Evolutionary conservation across 2,888 invertebrate genomes (phyloP).

Genomic region (Cheilosia vulpina): DNA sequence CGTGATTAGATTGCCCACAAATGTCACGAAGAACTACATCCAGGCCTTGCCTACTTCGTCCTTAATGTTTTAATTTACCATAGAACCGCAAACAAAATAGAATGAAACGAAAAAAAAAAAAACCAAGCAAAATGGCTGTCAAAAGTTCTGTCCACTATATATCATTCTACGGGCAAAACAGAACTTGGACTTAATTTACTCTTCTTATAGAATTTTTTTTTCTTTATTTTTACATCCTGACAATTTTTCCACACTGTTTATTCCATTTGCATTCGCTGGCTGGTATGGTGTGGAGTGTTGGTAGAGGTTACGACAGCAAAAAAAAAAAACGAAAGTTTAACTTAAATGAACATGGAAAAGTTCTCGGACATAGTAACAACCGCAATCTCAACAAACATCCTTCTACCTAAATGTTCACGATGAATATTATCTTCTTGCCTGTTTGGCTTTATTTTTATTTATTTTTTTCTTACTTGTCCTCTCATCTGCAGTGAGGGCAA

Average conservation of each 20-base stretch:
- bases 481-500: background rate
- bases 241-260: conserved; percentile 62
- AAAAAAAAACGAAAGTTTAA: conserved; percentile 58
- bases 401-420: conserved; percentile 63
- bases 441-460: background rate
- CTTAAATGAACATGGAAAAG: conserved; percentile 72
- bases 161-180: conserved; percentile 65
- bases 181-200: conserved; percentile 63
- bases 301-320: conserved; percentile 4
- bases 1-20: conserved; percentile 53
- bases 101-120: conserved; percentile 6
- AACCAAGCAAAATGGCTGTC: conserved; percentile 48
- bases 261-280: conserved; percentile 62
- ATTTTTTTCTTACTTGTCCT: background rate
- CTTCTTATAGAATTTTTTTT: conserved; percentile 26
- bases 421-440: conserved; percentile 55
- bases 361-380: conserved; percentile 68
- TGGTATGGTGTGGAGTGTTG: background rate
- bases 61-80: conserved; percentile 68
- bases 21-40: conserved; percentile 28
- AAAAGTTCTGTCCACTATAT: conserved; percentile 70
- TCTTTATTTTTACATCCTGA: conserved; percentile 13
- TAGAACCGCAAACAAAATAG: conserved; percentile 1
- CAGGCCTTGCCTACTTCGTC: conserved; percentile 12
- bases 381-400: conserved; percentile 72